Evolutionary conservation across 1,140 invertebrate species (phyloP).

Genomic region (Drosophila virilis): DNA sequence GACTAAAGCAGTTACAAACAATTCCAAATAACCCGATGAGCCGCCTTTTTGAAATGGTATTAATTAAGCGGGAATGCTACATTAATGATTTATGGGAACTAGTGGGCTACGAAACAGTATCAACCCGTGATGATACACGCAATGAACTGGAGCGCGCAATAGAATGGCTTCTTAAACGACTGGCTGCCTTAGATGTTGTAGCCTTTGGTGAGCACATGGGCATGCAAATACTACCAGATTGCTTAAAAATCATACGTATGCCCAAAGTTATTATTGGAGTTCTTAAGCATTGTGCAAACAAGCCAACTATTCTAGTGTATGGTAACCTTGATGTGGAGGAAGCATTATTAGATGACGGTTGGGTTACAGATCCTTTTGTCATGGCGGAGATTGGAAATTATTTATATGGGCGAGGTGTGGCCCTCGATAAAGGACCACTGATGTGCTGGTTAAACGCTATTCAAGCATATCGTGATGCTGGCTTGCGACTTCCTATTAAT

Average conservation of each 20-base stretch:
- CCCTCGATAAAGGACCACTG: neutral
- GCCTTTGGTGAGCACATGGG: slow-evolving; percentile 1
- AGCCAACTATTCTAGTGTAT: slow-evolving; percentile 3
- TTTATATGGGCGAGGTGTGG: slow-evolving; percentile 4
- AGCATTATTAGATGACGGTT: neutral
- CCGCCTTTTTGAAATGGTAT: neutral
- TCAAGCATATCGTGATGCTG: slow-evolving; percentile 4
- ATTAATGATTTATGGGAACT: slow-evolving; percentile 8
- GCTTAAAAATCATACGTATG: slow-evolving; percentile 4
- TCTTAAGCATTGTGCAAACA: neutral
- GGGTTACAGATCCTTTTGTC: slow-evolving; percentile 3
- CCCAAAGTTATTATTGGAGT: slow-evolving; percentile 1
- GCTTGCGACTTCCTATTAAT: neutral
- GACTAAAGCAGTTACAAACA: neutral
- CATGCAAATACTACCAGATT: neutral
- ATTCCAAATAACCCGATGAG: neutral
- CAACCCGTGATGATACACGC: neutral
- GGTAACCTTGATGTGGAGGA: slow-evolving; percentile 5
- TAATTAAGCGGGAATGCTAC: neutral
- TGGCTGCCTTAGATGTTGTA: neutral
- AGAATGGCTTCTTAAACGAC: slow-evolving; percentile 1
- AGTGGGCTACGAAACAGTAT: neutral
- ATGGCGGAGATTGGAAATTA: neutral
- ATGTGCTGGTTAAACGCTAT: slow-evolving; percentile 1
- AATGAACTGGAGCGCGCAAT: neutral